phyloP scores from a whole-genome alignment of 2,888 invertebrate species.

The Octonoba sinensis region DNA sequence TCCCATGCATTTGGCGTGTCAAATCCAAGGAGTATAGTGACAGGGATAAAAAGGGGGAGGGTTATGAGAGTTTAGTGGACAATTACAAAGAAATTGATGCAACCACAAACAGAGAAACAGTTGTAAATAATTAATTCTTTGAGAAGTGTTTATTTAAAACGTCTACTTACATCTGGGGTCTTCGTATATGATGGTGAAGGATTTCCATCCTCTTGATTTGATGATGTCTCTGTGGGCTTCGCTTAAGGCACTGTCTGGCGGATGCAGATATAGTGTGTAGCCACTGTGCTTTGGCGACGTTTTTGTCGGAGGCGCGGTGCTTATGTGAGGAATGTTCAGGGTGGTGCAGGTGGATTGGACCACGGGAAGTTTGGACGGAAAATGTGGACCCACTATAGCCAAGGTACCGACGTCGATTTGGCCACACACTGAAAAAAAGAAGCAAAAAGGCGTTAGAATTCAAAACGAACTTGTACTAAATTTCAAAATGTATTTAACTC shows the following conservation, averaged over 20 bases:
- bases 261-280: constrained; percentile 86
- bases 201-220: constrained; percentile 78
- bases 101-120: too few relatives aligned
- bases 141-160: too few relatives aligned
- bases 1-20: too few relatives aligned
- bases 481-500: not conserved
- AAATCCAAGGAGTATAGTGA: too few relatives aligned
- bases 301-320: constrained; percentile 83
- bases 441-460: not conserved
- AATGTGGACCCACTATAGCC: constrained; percentile 86
- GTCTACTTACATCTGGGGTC: constrained; percentile 78
- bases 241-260: constrained; percentile 82
- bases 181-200: constrained; percentile 91
- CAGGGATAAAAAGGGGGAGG: too few relatives aligned
- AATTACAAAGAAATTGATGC: too few relatives aligned
- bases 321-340: constrained; percentile 87
- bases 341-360: constrained; percentile 86
- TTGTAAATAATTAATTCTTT: too few relatives aligned
- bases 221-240: constrained; percentile 73
- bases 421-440: constrained; percentile 81
- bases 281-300: not conserved
- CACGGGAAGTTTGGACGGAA: constrained; percentile 79
- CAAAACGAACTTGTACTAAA: not conserved
- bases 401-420: constrained; percentile 82
- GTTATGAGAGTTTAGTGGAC: too few relatives aligned